Evolutionary conservation across 2,797 vertebrate species (phyloP), one percentile per base, ranked within the genome.

Genomic region (Tauraco hartlaubi): DNA sequence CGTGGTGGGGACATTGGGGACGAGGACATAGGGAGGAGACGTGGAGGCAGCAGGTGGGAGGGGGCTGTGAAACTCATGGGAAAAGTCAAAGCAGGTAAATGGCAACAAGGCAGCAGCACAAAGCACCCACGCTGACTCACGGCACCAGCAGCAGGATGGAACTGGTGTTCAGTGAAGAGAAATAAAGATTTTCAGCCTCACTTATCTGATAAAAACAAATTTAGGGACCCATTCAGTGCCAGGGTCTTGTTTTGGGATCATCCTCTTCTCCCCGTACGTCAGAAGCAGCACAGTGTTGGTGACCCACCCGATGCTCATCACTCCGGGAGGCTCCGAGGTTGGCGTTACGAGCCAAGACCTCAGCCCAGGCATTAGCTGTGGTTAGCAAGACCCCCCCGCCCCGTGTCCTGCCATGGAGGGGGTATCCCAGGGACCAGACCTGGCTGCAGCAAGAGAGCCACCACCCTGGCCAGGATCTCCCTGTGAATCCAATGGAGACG

Each of bases 71-170:
- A 81, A 56, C 33, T 37, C 72, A 2, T 1, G 6, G 56, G 74
- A 16, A 35, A 75, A 63, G 75, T 59, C 88, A 84, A 72, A 92
- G 81, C 85, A 94, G 84, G 94, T 94, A 92, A 96, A 93, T 6
- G 79, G 88, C 77, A 91, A 4, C 31, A 11, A 43, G 84, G 62
- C 33, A 3, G 51, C 77, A 52, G 88, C 93, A 83, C 4, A 15
- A 92, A 90, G 85, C 64, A 6, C 78, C 79, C 37, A 25, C 0
- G 2, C 66, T 95, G 89, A 91, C 78, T 85, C 92, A 94, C 9
- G 1, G 39, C 29, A 35, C 67, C 90, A 62, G 74, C 85, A 58
- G 61, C 72, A 77, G 82, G 63, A 75, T 59, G 82, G 76, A 51
- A 51, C 18, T 61, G 56, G 9, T 2, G 55, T 22, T 81, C 33